Evolutionary conservation across 2,888 invertebrate genomes (phyloP), one percentile per base, ranked within the genome.

Genomic region (Ecdyonurus torrentis): DNA sequence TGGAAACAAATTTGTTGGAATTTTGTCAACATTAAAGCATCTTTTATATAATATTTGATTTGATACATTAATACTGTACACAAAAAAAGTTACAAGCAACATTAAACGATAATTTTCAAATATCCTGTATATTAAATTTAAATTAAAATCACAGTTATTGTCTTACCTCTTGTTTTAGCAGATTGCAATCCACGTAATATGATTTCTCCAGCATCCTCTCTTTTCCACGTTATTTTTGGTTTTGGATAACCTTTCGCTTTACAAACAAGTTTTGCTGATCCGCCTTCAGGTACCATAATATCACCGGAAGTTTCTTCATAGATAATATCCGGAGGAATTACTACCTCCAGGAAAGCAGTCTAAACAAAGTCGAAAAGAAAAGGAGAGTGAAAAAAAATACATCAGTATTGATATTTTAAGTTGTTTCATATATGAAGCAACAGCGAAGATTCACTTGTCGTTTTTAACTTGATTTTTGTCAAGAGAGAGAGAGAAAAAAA

Each of bases 231-330:
- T 69, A 93, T 89, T 70, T 85, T 85, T 0, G 92, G 92, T 67
- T 87, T 85, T 10, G 91, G 91, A 71, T 84, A 87, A 2, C 92
- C 91, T 64, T 87, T 81, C 1, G 91, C 91, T 73, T 88, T 89
- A 76, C 92, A 92, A 65, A 89, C 83, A 68, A 92, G 78, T 74
- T 91, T 91, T 0, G 90, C 91, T 3, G 89, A 86, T 52, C 91
- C 91, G 61, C 91, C 91, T 77, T 92, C 92, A n/a, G 91, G 91
- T 63, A 93, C 91, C 89, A 91, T 91, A 82, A 93, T 85, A 73
- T 94, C 94, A 18, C 92, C 91, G 61, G 92, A 90, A 10, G 91
- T 91, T 73, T 91, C 91, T 72, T 91, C 91, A 72, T 88, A 89
- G 69, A 91, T 80, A 68, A 92, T 91, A 72, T 92, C 92, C 62